Percentiles rank a stretch among this genome's conserved stretches.
These are phyloP conservation scores for Atlantisia rogersi DNA, from an alignment of 2,113 vertebrate genomes.

Conservation along the genomic window DNA sequence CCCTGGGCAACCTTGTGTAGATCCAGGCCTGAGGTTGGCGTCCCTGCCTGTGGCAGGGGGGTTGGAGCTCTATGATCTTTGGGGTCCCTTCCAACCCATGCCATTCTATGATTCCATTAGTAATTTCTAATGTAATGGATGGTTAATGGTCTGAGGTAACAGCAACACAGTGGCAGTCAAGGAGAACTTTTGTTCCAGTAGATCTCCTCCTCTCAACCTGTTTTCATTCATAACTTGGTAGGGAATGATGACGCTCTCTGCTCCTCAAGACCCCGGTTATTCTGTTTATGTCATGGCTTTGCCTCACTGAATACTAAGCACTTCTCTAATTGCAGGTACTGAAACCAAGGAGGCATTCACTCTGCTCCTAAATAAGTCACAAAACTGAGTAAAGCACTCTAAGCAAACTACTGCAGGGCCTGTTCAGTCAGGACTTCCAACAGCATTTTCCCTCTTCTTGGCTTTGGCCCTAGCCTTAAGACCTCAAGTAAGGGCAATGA, in stretches of 20 bases:
- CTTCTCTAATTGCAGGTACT: neutral
- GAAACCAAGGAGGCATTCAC: neutral
- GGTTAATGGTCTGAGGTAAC: neutral
- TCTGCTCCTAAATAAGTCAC: neutral
- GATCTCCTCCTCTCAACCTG: neutral
- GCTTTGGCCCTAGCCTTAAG: neutral
- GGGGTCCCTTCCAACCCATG: too few relatives aligned
- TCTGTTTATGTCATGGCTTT: neutral
- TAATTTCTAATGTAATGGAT: neutral
- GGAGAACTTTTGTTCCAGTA: neutral
- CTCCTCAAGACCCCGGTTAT: neutral
- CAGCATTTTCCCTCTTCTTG: neutral
- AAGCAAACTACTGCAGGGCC: neutral
- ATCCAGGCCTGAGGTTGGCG: too few relatives aligned
- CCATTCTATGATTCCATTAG: neutral
- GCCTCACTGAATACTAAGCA: neutral
- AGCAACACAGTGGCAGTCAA: neutral
- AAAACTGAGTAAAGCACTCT: neutral
- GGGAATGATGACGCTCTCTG: neutral
- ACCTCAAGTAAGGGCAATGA: rapidly evolving
- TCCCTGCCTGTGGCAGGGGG: too few relatives aligned
- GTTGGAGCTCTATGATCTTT: too few relatives aligned
- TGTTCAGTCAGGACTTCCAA: neutral
- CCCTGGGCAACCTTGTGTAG: too few relatives aligned
- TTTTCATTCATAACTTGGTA: neutral